Evolutionary conservation across 1,140 invertebrate species (phyloP).

Genomic region (Copidosoma floridanum): DNA sequence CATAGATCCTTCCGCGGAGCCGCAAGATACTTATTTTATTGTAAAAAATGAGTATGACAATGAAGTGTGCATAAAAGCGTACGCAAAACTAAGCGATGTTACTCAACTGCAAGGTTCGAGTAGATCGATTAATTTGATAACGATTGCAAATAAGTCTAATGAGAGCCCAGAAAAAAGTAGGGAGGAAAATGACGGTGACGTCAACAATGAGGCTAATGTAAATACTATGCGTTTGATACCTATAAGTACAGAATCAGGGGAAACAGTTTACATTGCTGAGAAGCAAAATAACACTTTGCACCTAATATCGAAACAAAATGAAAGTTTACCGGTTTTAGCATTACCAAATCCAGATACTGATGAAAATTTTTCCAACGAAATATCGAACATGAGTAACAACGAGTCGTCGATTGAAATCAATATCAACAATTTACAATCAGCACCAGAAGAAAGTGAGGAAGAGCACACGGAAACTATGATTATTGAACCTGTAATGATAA

Average conservation of each 20-base stretch:
- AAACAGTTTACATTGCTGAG: conserved; percentile 27
- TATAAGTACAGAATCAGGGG: not conserved
- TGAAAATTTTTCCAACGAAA: conserved; percentile 45
- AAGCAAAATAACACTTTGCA: conserved; percentile 40
- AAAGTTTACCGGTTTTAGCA: conserved; percentile 41
- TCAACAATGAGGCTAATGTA: not conserved
- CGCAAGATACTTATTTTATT: conserved; percentile 27
- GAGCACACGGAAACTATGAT: not conserved
- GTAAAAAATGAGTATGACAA: conserved; percentile 25
- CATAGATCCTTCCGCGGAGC: conserved; percentile 3
- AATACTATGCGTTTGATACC: conserved; percentile 21
- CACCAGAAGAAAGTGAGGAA: not conserved
- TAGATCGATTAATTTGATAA: conserved; percentile 13
- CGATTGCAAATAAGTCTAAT: conserved; percentile 13
- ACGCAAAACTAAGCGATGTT: not conserved
- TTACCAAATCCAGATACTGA: conserved; percentile 44
- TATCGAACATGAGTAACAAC: conserved; percentile 30
- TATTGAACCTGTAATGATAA: not conserved
- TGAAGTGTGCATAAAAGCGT: conserved; percentile 5
- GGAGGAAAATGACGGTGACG: not conserved
- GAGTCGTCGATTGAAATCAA: conserved; percentile 2
- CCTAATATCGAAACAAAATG: conserved; percentile 48
- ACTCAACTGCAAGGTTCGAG: not conserved
- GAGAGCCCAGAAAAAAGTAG: not conserved
- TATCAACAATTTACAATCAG: not conserved